Evolutionary conservation across 2,113 vertebrate species (phyloP), one percentile per base, ranked within the genome.

Genomic region (Egretta garzetta): DNA sequence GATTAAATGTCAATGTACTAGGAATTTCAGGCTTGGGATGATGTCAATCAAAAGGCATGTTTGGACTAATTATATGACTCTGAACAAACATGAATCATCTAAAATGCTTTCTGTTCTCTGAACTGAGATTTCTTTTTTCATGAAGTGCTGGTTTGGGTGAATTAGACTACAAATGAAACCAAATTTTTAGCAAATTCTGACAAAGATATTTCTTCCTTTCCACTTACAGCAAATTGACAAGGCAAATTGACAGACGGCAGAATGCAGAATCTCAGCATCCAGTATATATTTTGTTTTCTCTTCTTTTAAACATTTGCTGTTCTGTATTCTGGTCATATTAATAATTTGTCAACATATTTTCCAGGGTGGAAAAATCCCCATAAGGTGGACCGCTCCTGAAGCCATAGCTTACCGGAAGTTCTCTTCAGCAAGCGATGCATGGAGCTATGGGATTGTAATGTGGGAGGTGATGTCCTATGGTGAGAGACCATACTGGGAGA

Each of bases 371-470:
- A 99, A 99, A 97, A 99, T 99, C 73, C 99, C 99, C 26, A 99
- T 99, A 96, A 98, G 99, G 80, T 99, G 99, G 99, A 99, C 99
- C 0, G 99, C 99, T 67, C 99, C 99, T 14, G 99, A 99, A 97
- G 99, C 99, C 63, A 99, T 99, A 41, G 98, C 99, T 35, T 99
- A 99, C 98, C 98, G 99, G 28, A 99, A 99, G 79, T 99, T 99
- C 97, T 99, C 99, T 63, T 99, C 99, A 0, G 99, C 99, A 53
- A 99, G 99, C 4, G 99, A 99, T 1, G 98, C 99, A 0, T 99
- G 99, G 99, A 99, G 99, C 96, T 99, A 99, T 1, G 99, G 99
- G 37, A 99, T 99, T n/a, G 99, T 99, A 75, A 99, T 99, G 99
- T 99, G 99, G 99, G 99, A 99, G 97, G 99, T 99, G 97, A 99